Evolutionary conservation across 2,888 invertebrate genomes (phyloP), one percentile per base, ranked within the genome.

Genomic region (Copidosoma aretas): DNA sequence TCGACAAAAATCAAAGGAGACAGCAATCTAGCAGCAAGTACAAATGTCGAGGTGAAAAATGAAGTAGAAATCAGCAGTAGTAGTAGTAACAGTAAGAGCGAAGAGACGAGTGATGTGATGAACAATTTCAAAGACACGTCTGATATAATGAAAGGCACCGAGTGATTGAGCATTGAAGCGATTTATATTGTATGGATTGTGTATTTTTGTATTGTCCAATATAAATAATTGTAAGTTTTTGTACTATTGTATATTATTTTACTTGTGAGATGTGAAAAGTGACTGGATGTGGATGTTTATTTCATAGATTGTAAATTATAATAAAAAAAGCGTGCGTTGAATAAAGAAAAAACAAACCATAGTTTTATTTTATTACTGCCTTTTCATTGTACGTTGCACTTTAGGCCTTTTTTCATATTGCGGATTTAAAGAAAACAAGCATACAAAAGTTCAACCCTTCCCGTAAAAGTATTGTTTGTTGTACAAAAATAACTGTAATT

Each of bases 41-140:
- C 17, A 1, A 43, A 43, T 0, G 53, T 61, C 1, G 60, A 61
- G 4, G 21, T n/a, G 15, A 25, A 32, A 32, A 5, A 1, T 52
- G 25, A 15, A 22, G 53, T 21, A 19, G 15, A 60, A 17, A 22
- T 46, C 14, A 24, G 43, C 14, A 58, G 58, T 58, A 54, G 54
- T 22, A 58, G 58, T 58, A 54, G 54, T 22, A 21, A n/a, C n/a
- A 14, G 41, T 5, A 24, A 46, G 19, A 57, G 19, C 46, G 21
- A 32, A 32, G 32, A 46, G n/a, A 58, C 32, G 12, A 69, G 65
- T 46, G 54, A 52, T 15, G 39, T 32, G 41, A 69, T 69, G 49
- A 51, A 63, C 60, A 70, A 70, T 66, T 70, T 66, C 32, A 70
- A 66, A 41, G 63, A 70, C 41, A 51, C 43, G 12, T 19, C n/a